Base-by-base conservation (phyloP, 2,888 invertebrate species). In the Lampropteryx suffumata region DNA sequence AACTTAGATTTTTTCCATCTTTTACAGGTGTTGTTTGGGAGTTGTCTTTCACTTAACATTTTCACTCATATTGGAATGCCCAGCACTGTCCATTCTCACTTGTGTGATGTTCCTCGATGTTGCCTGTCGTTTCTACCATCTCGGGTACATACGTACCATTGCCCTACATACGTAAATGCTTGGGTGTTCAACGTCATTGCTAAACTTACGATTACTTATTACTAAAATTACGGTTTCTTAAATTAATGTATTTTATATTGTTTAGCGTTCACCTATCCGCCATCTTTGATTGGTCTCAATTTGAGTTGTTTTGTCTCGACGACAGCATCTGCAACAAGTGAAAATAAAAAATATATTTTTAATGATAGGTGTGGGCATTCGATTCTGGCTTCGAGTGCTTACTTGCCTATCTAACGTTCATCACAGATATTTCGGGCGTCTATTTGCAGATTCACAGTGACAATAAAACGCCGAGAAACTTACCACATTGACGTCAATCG, bases 181-280 rank as follows among this genome's bases (percentile, higher is more conserved):
- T 82, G 76, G 78, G 72, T 82, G 71, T 77, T 65, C 70, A 67
- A 76, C 70, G 42, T 54, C 43, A 78, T 72, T 74, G 69, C 67
- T 76, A 76, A 77, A 73, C 75, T 73, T 82, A 80, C 50, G 35
- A 67, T 76, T 79, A 75, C 79, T 85, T 86, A 56, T 68, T 79
- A 24, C 76, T 88, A 87, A 76, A 72, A 79, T 87, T 86, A 89
- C 87, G 87, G 85, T 85, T 88, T 79, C 84, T 74, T 86, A 85
- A 67, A 64, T 76, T 76, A 76, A 67, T 68, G 67, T 75, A 70
- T 74, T 75, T 76, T 68, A 50, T 49, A 24, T 50, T 57, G 42
- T 47, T 56, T 75, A 70, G 69, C 70, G 71, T 72, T 71, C 65
- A 48, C 64, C 73, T 17, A 24, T 71, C 72, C 78, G 71, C 77